phyloP scores from a whole-genome alignment of 2,113 vertebrate genomes.

The Opisthocomus hoazin region DNA sequence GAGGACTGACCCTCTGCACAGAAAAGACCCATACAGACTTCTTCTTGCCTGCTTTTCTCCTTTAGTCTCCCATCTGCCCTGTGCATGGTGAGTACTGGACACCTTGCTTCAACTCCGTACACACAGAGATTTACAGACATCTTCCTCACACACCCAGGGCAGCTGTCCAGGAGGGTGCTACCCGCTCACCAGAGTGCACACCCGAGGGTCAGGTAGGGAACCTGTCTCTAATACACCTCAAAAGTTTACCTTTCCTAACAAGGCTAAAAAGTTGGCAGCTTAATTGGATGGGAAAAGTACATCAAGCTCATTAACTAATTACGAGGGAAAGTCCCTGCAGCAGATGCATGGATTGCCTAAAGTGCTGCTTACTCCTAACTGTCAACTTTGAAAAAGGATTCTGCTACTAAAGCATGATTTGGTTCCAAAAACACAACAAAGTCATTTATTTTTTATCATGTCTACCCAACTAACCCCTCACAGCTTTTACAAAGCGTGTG shows the following conservation, averaged over 20 bases:
- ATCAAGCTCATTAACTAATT: slow-evolving; percentile 58
- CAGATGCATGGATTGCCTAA: slow-evolving; percentile 45
- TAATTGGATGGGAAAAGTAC: slow-evolving; percentile 50
- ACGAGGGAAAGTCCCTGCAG: slow-evolving; percentile 53
- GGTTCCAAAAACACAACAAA: slow-evolving; percentile 21
- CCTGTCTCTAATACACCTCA: neutral
- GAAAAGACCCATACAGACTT: neutral
- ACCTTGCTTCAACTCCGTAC: too few species aligned
- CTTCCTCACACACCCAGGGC: neutral
- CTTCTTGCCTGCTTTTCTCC: neutral
- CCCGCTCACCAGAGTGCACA: neutral
- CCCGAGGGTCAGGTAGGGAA: neutral
- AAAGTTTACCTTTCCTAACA: neutral
- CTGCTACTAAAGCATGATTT: slow-evolving; percentile 50
- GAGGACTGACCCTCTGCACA: neutral
- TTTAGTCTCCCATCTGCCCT: neutral
- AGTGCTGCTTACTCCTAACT: slow-evolving; percentile 25
- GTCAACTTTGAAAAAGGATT: slow-evolving; percentile 34
- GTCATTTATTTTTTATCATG: neutral
- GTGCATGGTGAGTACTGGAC: neutral
- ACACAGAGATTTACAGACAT: rapidly evolving
- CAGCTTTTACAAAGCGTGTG: neutral
- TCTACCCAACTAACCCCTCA: neutral
- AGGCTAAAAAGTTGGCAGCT: neutral
- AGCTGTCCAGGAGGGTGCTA: neutral